Conservation (phyloP, 2,888 invertebrate genomes). For the Augochlorella aurata region DNA sequence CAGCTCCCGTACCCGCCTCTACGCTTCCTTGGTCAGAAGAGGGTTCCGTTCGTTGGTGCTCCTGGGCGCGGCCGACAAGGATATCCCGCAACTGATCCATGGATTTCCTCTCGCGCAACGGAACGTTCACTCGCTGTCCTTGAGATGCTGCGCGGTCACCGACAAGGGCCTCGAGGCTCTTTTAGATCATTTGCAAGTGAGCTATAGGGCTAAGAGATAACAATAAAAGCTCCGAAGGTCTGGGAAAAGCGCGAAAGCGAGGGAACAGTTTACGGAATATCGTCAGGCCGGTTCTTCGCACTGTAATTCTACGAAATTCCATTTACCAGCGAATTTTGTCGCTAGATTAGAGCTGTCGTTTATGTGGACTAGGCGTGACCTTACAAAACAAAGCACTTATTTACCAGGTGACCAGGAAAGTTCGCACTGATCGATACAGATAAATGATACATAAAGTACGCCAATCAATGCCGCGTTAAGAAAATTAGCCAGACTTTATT, state of each 20-base stretch:
- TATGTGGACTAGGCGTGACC: not conserved
- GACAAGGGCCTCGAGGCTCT: constrained; percentile 95
- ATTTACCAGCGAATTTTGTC: not conserved
- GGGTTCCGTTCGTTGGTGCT: constrained; percentile 93
- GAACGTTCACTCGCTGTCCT: constrained; percentile 91
- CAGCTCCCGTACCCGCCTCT: constrained; percentile 86
- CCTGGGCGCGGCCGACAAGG: constrained; percentile 94
- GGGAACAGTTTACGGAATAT: not conserved
- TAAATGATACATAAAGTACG: not conserved
- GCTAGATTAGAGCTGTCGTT: not conserved
- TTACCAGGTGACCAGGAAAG: not conserved
- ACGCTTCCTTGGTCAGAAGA: constrained; percentile 91
- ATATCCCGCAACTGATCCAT: constrained; percentile 93
- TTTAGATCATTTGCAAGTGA: constrained; percentile 93
- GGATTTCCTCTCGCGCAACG: constrained; percentile 92
- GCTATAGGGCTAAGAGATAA: not conserved
- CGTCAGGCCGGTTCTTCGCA: not conserved
- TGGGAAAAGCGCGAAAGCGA: not conserved
- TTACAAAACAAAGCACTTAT: not conserved
- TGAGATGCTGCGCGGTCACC: constrained; percentile 94
- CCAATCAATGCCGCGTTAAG: not conserved
- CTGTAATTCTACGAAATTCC: too few species aligned
- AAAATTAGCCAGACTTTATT: not conserved
- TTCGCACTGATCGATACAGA: not conserved
- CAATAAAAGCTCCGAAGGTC: not conserved